Percentiles rank a stretch among this genome's conserved stretches.
phyloP scores from a whole-genome alignment of 2,113 vertebrate genomes.

The Rhea pennata region DNA sequence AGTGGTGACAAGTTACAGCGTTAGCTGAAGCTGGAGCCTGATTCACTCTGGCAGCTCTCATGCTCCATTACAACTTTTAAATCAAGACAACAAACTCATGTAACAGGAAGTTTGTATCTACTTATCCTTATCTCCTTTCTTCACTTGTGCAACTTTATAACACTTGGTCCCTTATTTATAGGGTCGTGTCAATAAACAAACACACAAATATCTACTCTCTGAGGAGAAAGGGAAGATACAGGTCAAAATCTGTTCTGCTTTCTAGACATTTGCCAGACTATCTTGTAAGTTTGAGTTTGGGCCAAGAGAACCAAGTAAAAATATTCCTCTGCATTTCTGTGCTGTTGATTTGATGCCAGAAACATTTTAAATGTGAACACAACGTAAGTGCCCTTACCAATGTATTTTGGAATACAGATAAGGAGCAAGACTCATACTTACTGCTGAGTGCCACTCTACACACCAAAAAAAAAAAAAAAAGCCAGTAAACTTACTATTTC shows the following conservation, averaged over 20 bases:
- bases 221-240: background rate
- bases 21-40: background rate
- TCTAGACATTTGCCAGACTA: background rate
- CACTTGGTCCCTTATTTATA: conserved; percentile 32
- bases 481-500: background rate
- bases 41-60: background rate
- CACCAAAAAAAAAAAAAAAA: background rate
- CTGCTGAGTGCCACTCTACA: background rate
- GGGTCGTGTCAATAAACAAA: background rate
- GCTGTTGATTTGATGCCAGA: background rate
- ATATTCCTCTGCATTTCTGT: background rate
- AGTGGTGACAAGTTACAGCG: background rate
- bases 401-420: background rate
- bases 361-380: background rate
- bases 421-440: background rate
- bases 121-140: conserved; percentile 42
- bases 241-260: background rate
- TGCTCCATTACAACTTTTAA: conserved; percentile 26
- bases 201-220: background rate
- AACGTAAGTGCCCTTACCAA: background rate
- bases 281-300: background rate
- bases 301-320: background rate
- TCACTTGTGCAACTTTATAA: background rate
- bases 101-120: conserved; percentile 44
- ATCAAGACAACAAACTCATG: conserved; percentile 12